Evolutionary conservation across 2,888 invertebrate species (phyloP).

Genomic region (Leptinotarsa tumamoca): DNA sequence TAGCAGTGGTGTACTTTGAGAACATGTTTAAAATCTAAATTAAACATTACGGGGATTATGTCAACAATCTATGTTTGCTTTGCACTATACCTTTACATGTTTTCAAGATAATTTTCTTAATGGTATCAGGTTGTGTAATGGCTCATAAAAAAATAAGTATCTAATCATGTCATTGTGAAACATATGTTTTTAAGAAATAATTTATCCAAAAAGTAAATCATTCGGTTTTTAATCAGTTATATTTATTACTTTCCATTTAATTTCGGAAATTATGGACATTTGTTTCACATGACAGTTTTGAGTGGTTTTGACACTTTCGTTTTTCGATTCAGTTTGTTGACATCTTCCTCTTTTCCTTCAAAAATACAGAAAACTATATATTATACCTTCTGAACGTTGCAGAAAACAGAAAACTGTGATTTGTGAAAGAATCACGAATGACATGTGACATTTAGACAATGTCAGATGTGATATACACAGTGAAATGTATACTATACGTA

Average conservation of each 20-base stretch:
- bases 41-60: slow-evolving; percentile 59
- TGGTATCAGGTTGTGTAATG: slow-evolving; percentile 32
- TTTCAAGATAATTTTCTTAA: slow-evolving; percentile 43
- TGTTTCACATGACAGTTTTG: slow-evolving; percentile 17
- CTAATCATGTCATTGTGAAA: slow-evolving; percentile 18
- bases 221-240: not conserved
- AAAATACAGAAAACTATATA: too few species aligned
- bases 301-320: slow-evolving; percentile 1
- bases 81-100: slow-evolving; percentile 51
- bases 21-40: slow-evolving; percentile 61
- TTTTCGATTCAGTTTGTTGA: not conserved
- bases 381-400: too few species aligned
- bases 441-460: too few species aligned
- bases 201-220: slow-evolving; percentile 28
- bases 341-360: too few species aligned
- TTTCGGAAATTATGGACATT: slow-evolving; percentile 11
- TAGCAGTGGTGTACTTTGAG: slow-evolving; percentile 47
- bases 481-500: too few species aligned
- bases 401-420: too few species aligned
- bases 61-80: slow-evolving; percentile 59
- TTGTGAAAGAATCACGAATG: too few species aligned
- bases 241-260: not conserved
- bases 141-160: slow-evolving; percentile 9
- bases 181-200: slow-evolving; percentile 31
- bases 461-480: too few species aligned